Percentiles rank a stretch among this genome's conserved stretches.
These are phyloP conservation scores for Myotis brandtii DNA, from an alignment of 2,113 vertebrate genomes.

Conservation along the genomic window DNA sequence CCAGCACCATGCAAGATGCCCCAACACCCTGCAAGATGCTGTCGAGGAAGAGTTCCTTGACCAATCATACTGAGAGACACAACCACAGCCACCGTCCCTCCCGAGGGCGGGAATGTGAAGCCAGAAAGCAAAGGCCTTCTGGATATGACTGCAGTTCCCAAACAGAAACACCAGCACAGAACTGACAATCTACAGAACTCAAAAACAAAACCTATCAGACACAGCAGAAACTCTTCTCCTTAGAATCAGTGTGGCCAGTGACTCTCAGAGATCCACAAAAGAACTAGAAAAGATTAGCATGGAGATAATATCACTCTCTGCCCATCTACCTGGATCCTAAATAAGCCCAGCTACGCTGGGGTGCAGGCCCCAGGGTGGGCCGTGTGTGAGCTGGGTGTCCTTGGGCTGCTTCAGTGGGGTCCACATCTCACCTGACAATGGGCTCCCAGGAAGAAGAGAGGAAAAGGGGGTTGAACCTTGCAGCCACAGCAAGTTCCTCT, in stretches of 20 bases:
- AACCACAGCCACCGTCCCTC: background rate
- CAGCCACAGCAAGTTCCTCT: background rate
- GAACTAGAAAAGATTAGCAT: background rate
- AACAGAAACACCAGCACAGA: background rate
- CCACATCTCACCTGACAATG: background rate
- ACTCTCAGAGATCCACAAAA: background rate
- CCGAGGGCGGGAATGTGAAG: background rate
- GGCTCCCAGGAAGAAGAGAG: background rate
- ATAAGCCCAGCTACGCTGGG: background rate
- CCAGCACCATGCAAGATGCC: background rate
- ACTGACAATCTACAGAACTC: background rate
- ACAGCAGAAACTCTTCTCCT: background rate
- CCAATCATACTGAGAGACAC: background rate
- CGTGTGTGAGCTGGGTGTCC: background rate
- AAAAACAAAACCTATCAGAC: background rate
- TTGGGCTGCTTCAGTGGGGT: background rate
- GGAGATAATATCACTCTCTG: background rate
- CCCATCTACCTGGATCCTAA: background rate
- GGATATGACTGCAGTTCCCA: background rate
- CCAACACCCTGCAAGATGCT: background rate
- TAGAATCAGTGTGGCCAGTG: background rate
- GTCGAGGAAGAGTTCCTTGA: background rate
- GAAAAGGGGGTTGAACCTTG: background rate
- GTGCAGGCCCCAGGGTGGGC: background rate
- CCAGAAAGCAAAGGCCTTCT: background rate